These are phyloP conservation scores for Apodemia hepburni DNA, from an alignment of 2,888 invertebrate species.

Conservation along the genomic window DNA sequence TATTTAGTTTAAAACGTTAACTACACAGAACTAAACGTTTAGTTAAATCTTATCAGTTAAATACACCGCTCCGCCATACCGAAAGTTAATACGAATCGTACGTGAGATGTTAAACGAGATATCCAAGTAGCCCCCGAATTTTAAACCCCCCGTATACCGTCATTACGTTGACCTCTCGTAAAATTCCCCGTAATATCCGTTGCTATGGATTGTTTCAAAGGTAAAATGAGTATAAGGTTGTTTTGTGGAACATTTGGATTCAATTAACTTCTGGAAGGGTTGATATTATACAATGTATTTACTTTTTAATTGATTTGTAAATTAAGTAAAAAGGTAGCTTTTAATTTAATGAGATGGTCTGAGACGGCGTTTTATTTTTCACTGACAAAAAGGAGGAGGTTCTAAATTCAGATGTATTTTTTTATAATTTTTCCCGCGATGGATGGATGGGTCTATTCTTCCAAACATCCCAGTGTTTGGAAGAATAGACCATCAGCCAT, in stretches of 20 bases:
- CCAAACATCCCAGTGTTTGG: too few relatives aligned
- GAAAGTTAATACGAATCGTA: slow-evolving; percentile 44
- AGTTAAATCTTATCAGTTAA: slow-evolving; percentile 4
- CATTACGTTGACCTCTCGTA: slow-evolving; percentile 42
- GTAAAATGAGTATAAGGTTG: slow-evolving; percentile 12
- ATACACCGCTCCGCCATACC: slow-evolving; percentile 44
- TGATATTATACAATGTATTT: slow-evolving; percentile 8
- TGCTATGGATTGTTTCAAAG: slow-evolving; percentile 11
- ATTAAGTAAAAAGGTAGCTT: neutral
- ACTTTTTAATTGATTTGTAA: neutral
- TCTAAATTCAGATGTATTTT: too few relatives aligned
- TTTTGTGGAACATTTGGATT: slow-evolving; percentile 14
- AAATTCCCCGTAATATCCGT: slow-evolving; percentile 37
- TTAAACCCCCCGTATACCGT: slow-evolving; percentile 51
- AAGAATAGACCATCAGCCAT: too few relatives aligned
- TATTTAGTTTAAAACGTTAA: neutral
- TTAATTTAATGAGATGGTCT: too few relatives aligned
- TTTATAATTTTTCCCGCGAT: too few relatives aligned
- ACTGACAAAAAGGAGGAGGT: too few relatives aligned
- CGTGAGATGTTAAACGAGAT: slow-evolving; percentile 63
- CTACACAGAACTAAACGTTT: slow-evolving; percentile 38
- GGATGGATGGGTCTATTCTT: too few relatives aligned
- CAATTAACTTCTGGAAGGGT: slow-evolving; percentile 12
- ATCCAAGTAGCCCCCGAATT: slow-evolving; percentile 61
- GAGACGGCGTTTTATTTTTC: too few relatives aligned